A percentile compares a stretch with the other conserved stretches of the same genome.
phyloP scores from a whole-genome alignment of 2,797 vertebrate species.

The Lutjanus campechanus region DNA sequence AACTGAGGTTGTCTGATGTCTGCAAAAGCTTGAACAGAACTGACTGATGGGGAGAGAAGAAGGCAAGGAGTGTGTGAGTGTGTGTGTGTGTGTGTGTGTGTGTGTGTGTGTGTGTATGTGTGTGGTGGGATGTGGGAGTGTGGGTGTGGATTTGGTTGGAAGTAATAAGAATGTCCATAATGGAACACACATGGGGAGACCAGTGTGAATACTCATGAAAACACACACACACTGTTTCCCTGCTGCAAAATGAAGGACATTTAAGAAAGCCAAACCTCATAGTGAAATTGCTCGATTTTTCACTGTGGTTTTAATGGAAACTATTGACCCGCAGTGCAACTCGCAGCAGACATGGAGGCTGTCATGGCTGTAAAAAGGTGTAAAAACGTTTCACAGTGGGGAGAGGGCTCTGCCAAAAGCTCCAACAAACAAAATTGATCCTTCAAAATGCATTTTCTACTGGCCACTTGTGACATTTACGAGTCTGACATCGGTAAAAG shows the following conservation, averaged over 20 bases:
- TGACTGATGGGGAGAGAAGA: background rate
- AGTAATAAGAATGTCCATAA: slow-evolving; percentile 17
- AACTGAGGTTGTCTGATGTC: background rate
- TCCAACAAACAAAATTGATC: background rate
- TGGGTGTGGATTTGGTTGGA: slow-evolving; percentile 7
- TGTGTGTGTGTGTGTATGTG: too few relatives aligned
- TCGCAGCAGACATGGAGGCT: background rate
- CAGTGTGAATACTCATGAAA: background rate
- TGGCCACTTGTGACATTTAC: background rate
- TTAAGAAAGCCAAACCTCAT: background rate
- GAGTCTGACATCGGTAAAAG: background rate
- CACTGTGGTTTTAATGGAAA: background rate
- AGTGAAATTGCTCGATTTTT: background rate
- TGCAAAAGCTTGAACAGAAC: background rate
- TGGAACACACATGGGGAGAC: slow-evolving; percentile 35
- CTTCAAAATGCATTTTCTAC: background rate
- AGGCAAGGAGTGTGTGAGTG: background rate
- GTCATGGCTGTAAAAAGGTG: background rate
- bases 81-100: too few relatives aligned
- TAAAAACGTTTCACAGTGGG: background rate
- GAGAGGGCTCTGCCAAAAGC: background rate
- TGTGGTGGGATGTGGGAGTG: background rate
- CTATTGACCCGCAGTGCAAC: background rate
- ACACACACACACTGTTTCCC: background rate
- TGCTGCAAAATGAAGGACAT: background rate